Conservation (phyloP, 2,888 invertebrate species). For the Xestobium rufovillosum region DNA sequence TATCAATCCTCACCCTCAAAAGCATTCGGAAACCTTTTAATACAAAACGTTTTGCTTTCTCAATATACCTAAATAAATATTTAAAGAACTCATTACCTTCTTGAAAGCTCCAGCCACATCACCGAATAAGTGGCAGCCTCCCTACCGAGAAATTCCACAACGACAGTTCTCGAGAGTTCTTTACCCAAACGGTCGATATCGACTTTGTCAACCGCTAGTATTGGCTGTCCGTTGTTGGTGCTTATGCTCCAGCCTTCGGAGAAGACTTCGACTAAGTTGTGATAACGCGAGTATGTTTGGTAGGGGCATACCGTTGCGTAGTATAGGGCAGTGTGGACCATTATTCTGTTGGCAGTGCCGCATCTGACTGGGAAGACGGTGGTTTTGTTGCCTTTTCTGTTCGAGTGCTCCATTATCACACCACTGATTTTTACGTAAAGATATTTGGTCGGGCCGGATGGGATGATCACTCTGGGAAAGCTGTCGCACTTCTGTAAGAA, state of each 20-base stretch:
- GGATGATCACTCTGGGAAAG: slow-evolving; percentile 74
- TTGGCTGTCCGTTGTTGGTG: slow-evolving; percentile 34
- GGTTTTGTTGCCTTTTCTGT: slow-evolving; percentile 52
- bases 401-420: slow-evolving; percentile 41
- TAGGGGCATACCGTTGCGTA: slow-evolving; percentile 55
- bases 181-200: slow-evolving; percentile 53
- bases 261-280: slow-evolving; percentile 70
- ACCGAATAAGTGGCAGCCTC: slow-evolving; percentile 69
- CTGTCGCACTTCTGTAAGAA: slow-evolving; percentile 73
- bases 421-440: slow-evolving; percentile 74
- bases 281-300: slow-evolving; percentile 46
- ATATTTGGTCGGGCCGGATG: slow-evolving; percentile 63
- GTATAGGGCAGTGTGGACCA: slow-evolving; percentile 61
- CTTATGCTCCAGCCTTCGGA: slow-evolving; percentile 69
- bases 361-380: slow-evolving; percentile 51
- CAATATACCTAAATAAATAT: too few relatives aligned
- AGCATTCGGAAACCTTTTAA: too few relatives aligned
- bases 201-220: slow-evolving; percentile 43
- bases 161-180: slow-evolving; percentile 60
- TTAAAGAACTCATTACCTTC: too few relatives aligned
- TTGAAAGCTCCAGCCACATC: slow-evolving; percentile 77
- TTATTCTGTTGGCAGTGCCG: slow-evolving; percentile 68
- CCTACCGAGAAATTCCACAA: slow-evolving; percentile 71
- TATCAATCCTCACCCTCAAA: too few relatives aligned
- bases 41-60: too few relatives aligned